Evolutionary conservation across 2,797 vertebrate species (phyloP).

Genomic region (Enteromius thamalakanensis): DNA sequence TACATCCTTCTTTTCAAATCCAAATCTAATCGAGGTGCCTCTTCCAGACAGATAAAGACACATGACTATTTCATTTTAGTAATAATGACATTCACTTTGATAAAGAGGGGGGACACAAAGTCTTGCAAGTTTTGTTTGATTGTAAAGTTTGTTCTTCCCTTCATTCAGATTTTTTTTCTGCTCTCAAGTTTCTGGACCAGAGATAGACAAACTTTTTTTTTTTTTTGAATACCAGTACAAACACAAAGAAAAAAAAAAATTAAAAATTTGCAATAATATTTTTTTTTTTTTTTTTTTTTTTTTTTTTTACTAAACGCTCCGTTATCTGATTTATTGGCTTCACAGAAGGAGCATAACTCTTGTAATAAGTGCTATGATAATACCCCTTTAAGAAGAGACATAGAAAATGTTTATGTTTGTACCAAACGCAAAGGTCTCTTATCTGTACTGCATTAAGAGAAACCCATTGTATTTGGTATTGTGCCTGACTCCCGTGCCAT

Average conservation of each 20-base stretch:
- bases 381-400: constrained; percentile 65
- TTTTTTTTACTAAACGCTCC: constrained; percentile 47
- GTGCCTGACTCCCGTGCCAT: constrained; percentile 75
- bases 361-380: constrained; percentile 84
- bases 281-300: constrained; percentile 57
- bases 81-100: constrained; percentile 82
- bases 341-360: constrained; percentile 77
- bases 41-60: constrained; percentile 73
- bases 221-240: constrained; percentile 73
- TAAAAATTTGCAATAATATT: constrained; percentile 56
- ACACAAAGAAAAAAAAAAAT: constrained; percentile 56
- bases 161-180: constrained; percentile 64
- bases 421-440: constrained; percentile 78
- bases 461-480: constrained; percentile 82
- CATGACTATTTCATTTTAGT: constrained; percentile 73
- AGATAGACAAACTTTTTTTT: constrained; percentile 62
- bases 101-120: constrained; percentile 56
- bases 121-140: constrained; percentile 66
- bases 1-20: constrained; percentile 41
- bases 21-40: constrained; percentile 67
- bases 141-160: constrained; percentile 74
- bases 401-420: constrained; percentile 73
- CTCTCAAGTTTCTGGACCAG: constrained; percentile 50
- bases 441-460: constrained; percentile 83
- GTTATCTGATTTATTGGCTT: constrained; percentile 75